These are phyloP conservation scores for Abrostola triplasia DNA, from an alignment of 2,888 invertebrate species.

Conservation along the genomic window DNA sequence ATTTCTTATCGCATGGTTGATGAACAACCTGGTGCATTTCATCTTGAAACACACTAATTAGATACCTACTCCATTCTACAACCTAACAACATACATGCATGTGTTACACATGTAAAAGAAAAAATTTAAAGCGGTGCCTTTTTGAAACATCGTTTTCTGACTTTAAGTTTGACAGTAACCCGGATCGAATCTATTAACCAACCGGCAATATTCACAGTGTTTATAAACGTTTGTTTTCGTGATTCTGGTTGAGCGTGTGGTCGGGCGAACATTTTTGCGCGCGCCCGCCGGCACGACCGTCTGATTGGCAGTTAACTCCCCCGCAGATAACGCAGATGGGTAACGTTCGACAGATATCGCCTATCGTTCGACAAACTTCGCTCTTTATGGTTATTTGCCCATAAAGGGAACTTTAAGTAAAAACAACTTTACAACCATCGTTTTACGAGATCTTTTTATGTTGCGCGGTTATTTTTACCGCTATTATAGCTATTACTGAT, in stretches of 20 bases:
- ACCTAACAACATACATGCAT: too few relatives aligned
- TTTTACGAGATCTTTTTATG: conserved; percentile 79
- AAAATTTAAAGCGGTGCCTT: too few relatives aligned
- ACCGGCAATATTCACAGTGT: conserved; percentile 8
- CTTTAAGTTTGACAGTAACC: too few relatives aligned
- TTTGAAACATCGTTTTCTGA: too few relatives aligned
- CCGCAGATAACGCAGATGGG: conserved; percentile 73
- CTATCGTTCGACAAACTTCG: conserved; percentile 80
- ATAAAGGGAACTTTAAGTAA: conserved; percentile 84
- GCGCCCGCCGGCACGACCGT: conserved; percentile 47
- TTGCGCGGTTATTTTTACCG: conserved; percentile 72
- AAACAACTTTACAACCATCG: conserved; percentile 84
- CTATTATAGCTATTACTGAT: conserved; percentile 63
- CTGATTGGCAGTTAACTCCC: conserved; percentile 70
- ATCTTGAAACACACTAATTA: too few relatives aligned
- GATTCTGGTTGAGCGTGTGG: conserved; percentile 30
- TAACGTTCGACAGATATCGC: conserved; percentile 71
- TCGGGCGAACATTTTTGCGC: conserved; percentile 42
- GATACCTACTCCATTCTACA: too few relatives aligned
- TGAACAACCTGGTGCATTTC: too few relatives aligned
- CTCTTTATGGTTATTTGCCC: conserved; percentile 82
- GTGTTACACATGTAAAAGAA: too few relatives aligned
- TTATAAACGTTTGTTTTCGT: conserved; percentile 26
- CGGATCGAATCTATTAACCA: conserved; percentile 9
- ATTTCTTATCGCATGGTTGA: too few relatives aligned